Conservation (phyloP, 2,113 vertebrate species). For the Caretta caretta region DNA sequence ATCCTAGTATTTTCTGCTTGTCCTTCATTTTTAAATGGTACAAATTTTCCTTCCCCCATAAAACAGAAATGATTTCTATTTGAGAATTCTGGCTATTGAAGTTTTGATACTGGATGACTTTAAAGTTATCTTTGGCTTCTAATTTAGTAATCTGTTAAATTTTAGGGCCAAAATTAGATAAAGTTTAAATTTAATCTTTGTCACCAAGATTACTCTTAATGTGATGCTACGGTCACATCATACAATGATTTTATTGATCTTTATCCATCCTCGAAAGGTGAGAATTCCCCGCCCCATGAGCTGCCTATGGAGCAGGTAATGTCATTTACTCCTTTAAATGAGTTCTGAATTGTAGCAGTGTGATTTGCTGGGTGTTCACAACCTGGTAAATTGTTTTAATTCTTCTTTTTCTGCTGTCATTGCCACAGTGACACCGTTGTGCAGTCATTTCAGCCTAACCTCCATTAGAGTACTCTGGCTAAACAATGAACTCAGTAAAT, state of each 20-base stretch:
- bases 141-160: slow-evolving; percentile 8
- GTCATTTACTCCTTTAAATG: slow-evolving; percentile 21
- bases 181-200: slow-evolving; percentile 43
- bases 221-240: background rate
- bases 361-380: background rate
- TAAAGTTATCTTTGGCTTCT: slow-evolving; percentile 6
- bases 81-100: background rate
- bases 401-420: background rate
- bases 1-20: background rate
- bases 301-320: background rate
- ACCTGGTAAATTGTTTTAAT: slow-evolving; percentile 22
- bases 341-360: slow-evolving; percentile 17
- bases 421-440: background rate
- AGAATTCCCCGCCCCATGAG: slow-evolving; percentile 59
- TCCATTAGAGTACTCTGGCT: background rate
- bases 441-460: background rate
- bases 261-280: slow-evolving; percentile 31
- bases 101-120: background rate
- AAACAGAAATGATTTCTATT: background rate
- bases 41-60: background rate
- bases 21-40: background rate
- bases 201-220: background rate
- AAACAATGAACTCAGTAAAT: background rate
- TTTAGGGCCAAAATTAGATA: slow-evolving; percentile 22
- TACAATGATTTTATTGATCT: slow-evolving; percentile 7